Base-by-base conservation (phyloP, 2,888 invertebrate genomes). In the Carabus problematicus region DNA sequence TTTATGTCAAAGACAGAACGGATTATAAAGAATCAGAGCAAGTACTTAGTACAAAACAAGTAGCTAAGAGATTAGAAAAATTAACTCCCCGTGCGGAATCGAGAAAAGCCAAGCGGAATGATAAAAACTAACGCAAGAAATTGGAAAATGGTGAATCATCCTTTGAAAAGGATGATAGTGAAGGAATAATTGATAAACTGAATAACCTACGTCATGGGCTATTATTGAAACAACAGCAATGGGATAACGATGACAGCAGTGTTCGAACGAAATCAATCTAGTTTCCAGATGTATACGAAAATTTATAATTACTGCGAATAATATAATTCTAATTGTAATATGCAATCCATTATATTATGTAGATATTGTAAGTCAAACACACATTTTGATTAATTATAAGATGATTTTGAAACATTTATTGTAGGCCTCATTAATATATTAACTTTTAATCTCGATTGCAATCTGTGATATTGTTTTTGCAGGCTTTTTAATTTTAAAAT, bases 191-290 rank as follows among this genome's bases (percentile, higher is more conserved):
- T 2, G 78, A 80, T 69, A 82, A 82, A 72, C 72, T 82, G n/a
- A 77, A 79, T 43, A 77, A 79, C 49, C 75, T 83, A 41, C 81
- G 81, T 71, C 79, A 84, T 80, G 85, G 84, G 43, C 79, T 85
- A 19, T 73, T 84, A 64, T 76, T 83, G 75, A 85, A 85, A 75
- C 84, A 85, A 73, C 82, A 84, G 73, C 84, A 85, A 73, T 87
- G 86, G 86, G 84, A 85, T 70, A 75, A 77, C 58, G 60, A 61
- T 19, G 54, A 62, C 8, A 40, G 39, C 11, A 43, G 60, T 11
- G 29, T 40, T 43, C 60, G 54, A 16, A 52, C 16, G n/a, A 69
- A 55, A 41, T 62, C 62, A 8, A 39, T 62, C 45, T 61, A 67
- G 54, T 67, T 67, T 29, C 67, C 67, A 12, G 49, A 42, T 60